A percentile compares a stretch with the other conserved stretches of the same genome.
Evolutionary conservation across 2,797 vertebrate genomes (phyloP).

Genomic region (Pangasius larnaudii): DNA sequence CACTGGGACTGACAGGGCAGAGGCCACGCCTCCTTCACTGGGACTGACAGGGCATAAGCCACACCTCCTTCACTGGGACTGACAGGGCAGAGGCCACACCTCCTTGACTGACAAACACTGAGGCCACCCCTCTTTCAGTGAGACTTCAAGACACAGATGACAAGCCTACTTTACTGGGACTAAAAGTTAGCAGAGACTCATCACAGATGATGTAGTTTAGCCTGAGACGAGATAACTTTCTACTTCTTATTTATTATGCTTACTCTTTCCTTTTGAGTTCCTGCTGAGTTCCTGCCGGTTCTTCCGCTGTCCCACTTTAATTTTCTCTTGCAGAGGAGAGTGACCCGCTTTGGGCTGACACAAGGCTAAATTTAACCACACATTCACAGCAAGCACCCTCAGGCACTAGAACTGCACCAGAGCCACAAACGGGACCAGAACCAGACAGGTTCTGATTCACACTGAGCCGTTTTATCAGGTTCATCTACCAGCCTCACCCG

Average conservation of each 20-base stretch:
- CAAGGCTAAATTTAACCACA: slow-evolving; percentile 81
- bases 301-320: slow-evolving; percentile 79
- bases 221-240: slow-evolving; percentile 4
- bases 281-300: slow-evolving; percentile 56
- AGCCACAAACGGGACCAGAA: slow-evolving; percentile 54
- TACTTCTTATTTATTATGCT: slow-evolving; percentile 10
- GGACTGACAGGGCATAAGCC: no score
- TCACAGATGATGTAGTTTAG: background rate
- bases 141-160: background rate
- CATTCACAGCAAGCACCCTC: slow-evolving; percentile 67
- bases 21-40: no score
- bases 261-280: slow-evolving; percentile 49
- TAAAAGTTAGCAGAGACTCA: background rate
- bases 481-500: background rate
- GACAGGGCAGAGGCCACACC: background rate
- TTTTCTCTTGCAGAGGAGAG: slow-evolving; percentile 75
- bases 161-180: background rate
- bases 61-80: background rate
- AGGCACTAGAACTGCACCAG: slow-evolving; percentile 62
- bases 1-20: background rate
- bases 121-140: background rate
- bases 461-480: background rate
- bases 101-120: background rate
- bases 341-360: slow-evolving; percentile 81
- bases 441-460: slow-evolving; percentile 7